Evolutionary conservation across 2,113 vertebrate genomes (phyloP).

Genomic region (Ptilorrhoa leucosticta): DNA sequence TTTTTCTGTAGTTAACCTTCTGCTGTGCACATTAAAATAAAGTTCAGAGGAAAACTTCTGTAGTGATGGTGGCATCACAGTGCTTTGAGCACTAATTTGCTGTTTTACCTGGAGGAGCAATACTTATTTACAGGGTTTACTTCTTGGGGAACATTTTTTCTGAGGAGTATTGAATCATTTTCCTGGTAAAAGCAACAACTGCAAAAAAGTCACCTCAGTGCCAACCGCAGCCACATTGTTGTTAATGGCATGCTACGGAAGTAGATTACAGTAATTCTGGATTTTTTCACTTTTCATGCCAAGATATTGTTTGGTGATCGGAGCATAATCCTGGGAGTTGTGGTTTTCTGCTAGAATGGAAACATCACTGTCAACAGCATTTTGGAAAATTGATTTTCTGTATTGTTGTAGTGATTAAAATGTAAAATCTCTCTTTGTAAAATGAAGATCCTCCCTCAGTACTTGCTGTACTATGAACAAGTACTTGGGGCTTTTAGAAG

Average conservation of each 20-base stretch:
- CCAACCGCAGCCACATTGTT: neutral
- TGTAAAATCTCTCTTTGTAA: neutral
- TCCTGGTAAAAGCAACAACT: neutral
- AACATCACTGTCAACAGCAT: neutral
- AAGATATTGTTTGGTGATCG: neutral
- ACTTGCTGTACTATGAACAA: neutral
- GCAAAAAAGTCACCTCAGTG: neutral
- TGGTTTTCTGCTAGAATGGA: neutral
- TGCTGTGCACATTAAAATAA: neutral
- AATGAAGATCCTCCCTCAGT: neutral
- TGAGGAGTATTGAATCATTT: neutral
- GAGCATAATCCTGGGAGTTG: neutral
- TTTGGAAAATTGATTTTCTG: neutral
- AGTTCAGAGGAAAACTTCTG: neutral
- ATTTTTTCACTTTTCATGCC: neutral
- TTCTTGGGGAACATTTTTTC: neutral
- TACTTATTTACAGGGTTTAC: neutral
- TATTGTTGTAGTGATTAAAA: neutral
- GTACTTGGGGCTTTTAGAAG: neutral
- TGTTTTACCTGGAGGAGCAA: neutral
- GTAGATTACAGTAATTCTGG: neutral
- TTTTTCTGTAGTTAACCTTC: neutral
- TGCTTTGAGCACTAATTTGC: neutral
- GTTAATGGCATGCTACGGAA: neutral
- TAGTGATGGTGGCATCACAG: neutral